These are phyloP conservation scores for Stenodera caucasica DNA, from an alignment of 2,888 invertebrate genomes.

Conservation along the genomic window DNA sequence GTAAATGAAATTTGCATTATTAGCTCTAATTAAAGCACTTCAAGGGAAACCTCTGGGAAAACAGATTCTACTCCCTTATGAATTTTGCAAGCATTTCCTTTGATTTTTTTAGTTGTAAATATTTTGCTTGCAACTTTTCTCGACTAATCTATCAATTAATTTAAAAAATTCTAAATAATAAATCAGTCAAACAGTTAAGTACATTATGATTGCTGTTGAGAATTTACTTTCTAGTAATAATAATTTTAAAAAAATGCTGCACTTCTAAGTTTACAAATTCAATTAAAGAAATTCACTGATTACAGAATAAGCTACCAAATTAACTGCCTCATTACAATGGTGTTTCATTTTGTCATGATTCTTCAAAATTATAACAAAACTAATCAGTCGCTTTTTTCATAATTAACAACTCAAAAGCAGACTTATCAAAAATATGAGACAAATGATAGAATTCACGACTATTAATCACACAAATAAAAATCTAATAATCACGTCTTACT, in stretches of 20 bases:
- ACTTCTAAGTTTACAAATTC: background rate
- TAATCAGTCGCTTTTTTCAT: background rate
- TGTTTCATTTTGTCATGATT: background rate
- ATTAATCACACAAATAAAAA: too few species aligned
- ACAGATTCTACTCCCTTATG: slow-evolving; percentile 11
- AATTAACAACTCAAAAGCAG: too few species aligned
- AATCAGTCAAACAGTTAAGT: slow-evolving; percentile 30
- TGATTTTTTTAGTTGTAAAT: background rate
- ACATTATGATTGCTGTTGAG: slow-evolving; percentile 25
- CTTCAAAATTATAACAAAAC: background rate
- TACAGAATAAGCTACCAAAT: background rate
- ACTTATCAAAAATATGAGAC: too few species aligned
- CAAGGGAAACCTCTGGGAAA: slow-evolving; percentile 19
- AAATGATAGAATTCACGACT: too few species aligned
- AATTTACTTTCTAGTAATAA: background rate
- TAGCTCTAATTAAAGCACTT: slow-evolving; percentile 30
- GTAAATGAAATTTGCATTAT: background rate
- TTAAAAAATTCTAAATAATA: slow-evolving; percentile 21
- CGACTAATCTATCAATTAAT: slow-evolving; percentile 15
- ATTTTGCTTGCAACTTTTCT: slow-evolving; percentile 17
- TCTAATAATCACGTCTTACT: background rate
- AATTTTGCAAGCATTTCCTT: slow-evolving; percentile 11
- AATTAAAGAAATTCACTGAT: background rate
- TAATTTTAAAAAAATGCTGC: background rate
- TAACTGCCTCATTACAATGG: background rate